These are phyloP conservation scores for Drosophila incognita DNA, from an alignment of 2,888 invertebrate species.

Conservation along the genomic window DNA sequence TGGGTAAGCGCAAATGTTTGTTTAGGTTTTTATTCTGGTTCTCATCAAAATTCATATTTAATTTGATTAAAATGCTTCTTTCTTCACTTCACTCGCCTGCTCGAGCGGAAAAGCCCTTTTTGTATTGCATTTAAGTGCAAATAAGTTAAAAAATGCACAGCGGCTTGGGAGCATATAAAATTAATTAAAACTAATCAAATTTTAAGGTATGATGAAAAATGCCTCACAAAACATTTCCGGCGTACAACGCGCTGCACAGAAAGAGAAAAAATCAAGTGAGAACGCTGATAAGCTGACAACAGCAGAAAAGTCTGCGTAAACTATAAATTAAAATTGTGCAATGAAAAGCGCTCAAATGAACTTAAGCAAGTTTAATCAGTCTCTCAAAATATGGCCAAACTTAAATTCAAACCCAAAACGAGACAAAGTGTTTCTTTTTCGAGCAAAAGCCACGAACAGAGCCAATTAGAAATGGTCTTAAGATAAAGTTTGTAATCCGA, in stretches of 20 bases:
- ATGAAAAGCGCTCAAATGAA: background rate
- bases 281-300: background rate
- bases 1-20: constrained; percentile 46
- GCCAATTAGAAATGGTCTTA: constrained; percentile 24
- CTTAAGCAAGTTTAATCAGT: background rate
- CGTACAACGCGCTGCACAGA: constrained; percentile 2
- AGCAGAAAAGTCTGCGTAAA: too few species aligned
- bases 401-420: constrained; percentile 35
- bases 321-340: background rate
- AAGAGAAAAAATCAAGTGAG: background rate
- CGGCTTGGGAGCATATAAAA: constrained; percentile 56
- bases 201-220: constrained; percentile 39
- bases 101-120: constrained; percentile 30
- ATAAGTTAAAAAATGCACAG: constrained; percentile 21
- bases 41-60: constrained; percentile 49
- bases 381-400: constrained; percentile 4
- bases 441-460: background rate
- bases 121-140: constrained; percentile 19
- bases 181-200: constrained; percentile 67
- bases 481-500: constrained; percentile 61
- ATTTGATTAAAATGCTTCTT: constrained; percentile 52
- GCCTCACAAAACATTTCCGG: constrained; percentile 51
- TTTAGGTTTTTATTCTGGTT: constrained; percentile 50
- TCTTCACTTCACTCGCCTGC: background rate
- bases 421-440: constrained; percentile 9